phyloP scores from a whole-genome alignment of 2,797 vertebrate genomes.

The Chiloscyllium punctatum region DNA sequence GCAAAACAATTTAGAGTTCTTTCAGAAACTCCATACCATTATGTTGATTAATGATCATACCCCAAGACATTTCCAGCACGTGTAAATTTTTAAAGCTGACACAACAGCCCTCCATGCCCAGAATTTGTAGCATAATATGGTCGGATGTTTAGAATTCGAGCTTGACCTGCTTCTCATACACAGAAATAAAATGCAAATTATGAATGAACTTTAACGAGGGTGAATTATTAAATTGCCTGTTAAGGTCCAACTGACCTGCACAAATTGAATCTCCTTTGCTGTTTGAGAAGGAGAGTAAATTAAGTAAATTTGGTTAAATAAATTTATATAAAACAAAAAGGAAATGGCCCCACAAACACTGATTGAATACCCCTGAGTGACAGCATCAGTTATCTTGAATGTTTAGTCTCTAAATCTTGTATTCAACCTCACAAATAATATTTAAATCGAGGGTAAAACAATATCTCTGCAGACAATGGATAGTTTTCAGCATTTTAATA shows the following conservation, averaged over 20 bases:
- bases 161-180: neutral
- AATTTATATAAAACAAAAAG: neutral
- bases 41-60: neutral
- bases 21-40: neutral
- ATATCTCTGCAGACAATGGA: slow-evolving; percentile 1
- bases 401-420: neutral
- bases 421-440: neutral
- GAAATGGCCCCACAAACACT: neutral
- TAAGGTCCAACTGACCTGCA: neutral
- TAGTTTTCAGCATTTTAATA: neutral
- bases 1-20: neutral
- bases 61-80: neutral
- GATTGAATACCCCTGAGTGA: neutral
- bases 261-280: neutral
- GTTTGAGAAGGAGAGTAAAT: neutral
- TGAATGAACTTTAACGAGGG: neutral
- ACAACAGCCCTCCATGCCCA: neutral
- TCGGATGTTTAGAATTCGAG: neutral
- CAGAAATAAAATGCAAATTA: neutral
- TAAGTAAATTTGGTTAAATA: neutral
- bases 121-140: neutral
- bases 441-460: neutral
- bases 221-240: neutral
- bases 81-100: neutral
- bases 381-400: neutral